Evolutionary conservation across 2,797 vertebrate species (phyloP).

Genomic region (Epinephelus coioides): DNA sequence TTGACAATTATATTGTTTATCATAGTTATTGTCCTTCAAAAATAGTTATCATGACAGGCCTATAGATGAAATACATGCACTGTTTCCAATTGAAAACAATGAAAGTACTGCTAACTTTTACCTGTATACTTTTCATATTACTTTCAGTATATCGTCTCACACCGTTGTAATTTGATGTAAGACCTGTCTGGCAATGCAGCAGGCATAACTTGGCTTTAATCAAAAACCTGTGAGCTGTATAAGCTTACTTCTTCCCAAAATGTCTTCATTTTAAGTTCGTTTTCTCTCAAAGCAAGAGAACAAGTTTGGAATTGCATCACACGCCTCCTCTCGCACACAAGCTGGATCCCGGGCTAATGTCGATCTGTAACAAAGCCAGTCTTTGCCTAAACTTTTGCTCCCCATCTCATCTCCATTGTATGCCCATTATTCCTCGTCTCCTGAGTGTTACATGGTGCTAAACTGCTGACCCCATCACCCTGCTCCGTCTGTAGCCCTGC

Average conservation of each 20-base stretch:
- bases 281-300: background rate
- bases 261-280: background rate
- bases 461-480: conserved; percentile 67
- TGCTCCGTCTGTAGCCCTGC: conserved; percentile 53
- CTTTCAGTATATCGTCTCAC: background rate
- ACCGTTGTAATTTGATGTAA: conserved; percentile 15
- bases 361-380: conserved; percentile 36
- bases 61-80: background rate
- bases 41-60: too few relatives aligned
- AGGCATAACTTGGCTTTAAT: conserved; percentile 29
- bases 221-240: conserved; percentile 21
- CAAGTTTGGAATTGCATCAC: conserved; percentile 9
- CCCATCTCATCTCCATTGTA: conserved; percentile 49
- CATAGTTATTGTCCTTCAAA: too few relatives aligned
- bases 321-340: background rate
- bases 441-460: conserved; percentile 37
- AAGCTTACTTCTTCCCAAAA: background rate
- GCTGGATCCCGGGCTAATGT: background rate
- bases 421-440: conserved; percentile 56
- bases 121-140: too few relatives aligned
- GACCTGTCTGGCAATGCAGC: conserved; percentile 18
- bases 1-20: too few relatives aligned
- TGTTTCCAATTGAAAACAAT: background rate
- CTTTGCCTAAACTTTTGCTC: conserved; percentile 46
- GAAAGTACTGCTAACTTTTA: background rate